Base-by-base conservation (phyloP, 2,797 vertebrate species). In the Siniperca obscura region DNA sequence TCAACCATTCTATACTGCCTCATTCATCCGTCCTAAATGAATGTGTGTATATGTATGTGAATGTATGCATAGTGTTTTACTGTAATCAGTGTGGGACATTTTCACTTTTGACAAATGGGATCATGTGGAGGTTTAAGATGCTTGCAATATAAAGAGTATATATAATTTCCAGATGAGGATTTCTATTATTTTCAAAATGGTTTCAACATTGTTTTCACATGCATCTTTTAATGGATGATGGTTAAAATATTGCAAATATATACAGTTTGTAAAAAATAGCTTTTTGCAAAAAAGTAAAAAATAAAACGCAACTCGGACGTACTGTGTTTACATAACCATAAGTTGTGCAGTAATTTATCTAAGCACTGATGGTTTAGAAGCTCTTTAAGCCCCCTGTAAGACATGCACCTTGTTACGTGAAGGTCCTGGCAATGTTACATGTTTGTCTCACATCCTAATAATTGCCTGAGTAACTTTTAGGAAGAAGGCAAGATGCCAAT, bases 1-100 rank as follows among this genome's bases (percentile, higher is more conserved):
- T 69, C 56, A 74, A 11, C 60, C 42, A 3, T 64, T 27, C 62
- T 34, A 13, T 21, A 5, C 7, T 3, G 40, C 70, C 27, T 70
- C 52, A 36, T 27, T 38, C 72, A 69, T 62, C 57, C 0, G 21
- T 22, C 22, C 46, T 30, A 22, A 56, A 46, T 60, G 5, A 34
- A 68, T 75, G 48, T 70, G 48, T 62, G 42, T 57, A 3, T 10
- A 8, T 60, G 40, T 76, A 12, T n/a, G 22, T 65, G 40, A n/a
- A 27, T 55, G 68, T n/a, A 17, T 70, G 27, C 7, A 1, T 13
- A 8, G 10, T 73, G 70, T n/a, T 59, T 71, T 17, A 60, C 27
- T 52, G 30, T 46, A 22, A 14, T 14, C 2, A 19, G 13, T 52
- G n/a, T 8, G 67, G 55, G 36, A 50, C 27, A 44, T 50, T 27